phyloP scores from a whole-genome alignment of 2,113 vertebrate genomes.

The Amphiprion ocellaris region DNA sequence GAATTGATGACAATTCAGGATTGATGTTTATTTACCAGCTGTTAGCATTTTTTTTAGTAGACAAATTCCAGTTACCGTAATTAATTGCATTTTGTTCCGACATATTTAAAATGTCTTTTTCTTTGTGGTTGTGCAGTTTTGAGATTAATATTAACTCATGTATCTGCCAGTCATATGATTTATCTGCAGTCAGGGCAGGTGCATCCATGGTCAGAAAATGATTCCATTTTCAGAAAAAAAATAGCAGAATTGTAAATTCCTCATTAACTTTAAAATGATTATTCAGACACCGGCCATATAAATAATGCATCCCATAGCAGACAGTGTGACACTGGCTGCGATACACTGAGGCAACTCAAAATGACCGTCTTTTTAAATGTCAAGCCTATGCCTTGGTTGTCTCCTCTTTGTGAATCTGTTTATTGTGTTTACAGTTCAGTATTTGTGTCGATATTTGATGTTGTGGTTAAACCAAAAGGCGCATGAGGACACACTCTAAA shows the following conservation, averaged over 20 bases:
- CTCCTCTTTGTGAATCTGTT: not conserved
- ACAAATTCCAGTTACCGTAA: too few species aligned
- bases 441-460: constrained; percentile 3
- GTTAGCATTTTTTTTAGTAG: too few species aligned
- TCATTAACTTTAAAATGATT: not conserved
- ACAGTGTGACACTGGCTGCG: not conserved
- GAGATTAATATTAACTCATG: not conserved
- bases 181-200: not conserved
- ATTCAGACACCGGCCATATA: not conserved
- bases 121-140: too few species aligned
- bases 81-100: too few species aligned
- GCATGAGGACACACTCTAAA: not conserved
- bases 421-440: not conserved
- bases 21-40: too few species aligned
- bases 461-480: not conserved
- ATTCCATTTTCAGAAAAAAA: too few species aligned
- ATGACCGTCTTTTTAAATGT: not conserved
- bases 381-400: not conserved
- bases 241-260: too few species aligned
- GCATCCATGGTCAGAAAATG: not conserved
- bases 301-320: not conserved
- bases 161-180: not conserved
- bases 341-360: not conserved
- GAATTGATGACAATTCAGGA: too few species aligned
- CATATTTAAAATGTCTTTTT: too few species aligned